Base-by-base conservation (phyloP, 2,888 invertebrate species). In the Conops quadrifasciatus region DNA sequence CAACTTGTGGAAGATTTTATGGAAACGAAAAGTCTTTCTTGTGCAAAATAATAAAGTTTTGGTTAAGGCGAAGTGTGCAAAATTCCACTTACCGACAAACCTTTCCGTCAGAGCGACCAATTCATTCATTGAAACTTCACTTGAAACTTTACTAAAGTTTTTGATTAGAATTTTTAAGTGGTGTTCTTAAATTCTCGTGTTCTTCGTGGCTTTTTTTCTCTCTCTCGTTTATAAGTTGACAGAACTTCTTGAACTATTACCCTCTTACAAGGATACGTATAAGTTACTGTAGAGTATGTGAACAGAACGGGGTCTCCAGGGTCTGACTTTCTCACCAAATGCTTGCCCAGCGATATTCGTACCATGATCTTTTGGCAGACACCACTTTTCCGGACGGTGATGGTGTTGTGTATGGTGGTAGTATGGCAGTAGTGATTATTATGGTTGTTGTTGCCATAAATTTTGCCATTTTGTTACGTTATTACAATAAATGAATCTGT, bases 161-260 rank as follows among this genome's bases (percentile, higher is more conserved):
- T 63, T 63, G 45, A 63, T 63, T 63, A 26, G 63, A 63, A 63
- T 45, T 47, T 63, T 21, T 45, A 63, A 63, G 63, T 63, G 63
- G 26, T 59, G 30, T 49, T 15, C 49, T 3, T 49, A n/a, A 15
- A 49, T 36, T 36, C 9, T 36, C 36, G 4, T 9, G n/a, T 49
- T 16, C 58, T 58, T 15, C 26, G 2, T 15, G 58, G 11, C 15
- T 45, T 45, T 13, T 36, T 19, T 62, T 15, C 21, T 11, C 2
- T 62, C 21, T 62, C 36, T 13, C 13, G 36, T 11, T 16, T 64
- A 16, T 64, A 26, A 47, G 47, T 64, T 64, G 49, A 49, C 49
- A 49, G 24, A 64, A 51, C 65, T 51, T 26, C 58, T 58, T 49
- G 24, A 24, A 26, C 26, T 58, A 15, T 15, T 49, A 19, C 11